These are phyloP conservation scores for Aphis craccivora DNA, from an alignment of 1,140 invertebrate species.

Conservation along the genomic window DNA sequence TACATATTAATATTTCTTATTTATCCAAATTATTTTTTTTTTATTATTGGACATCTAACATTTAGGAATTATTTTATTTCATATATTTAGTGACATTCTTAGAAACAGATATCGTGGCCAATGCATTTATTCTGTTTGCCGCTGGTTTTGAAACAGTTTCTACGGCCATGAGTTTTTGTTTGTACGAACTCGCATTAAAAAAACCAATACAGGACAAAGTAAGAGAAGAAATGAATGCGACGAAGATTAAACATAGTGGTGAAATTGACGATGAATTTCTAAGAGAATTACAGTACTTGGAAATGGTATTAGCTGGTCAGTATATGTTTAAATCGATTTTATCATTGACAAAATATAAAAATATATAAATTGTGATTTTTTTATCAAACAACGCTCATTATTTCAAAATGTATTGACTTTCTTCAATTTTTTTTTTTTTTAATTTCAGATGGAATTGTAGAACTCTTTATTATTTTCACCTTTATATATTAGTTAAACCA, in stretches of 20 bases:
- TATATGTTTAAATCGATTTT: background rate
- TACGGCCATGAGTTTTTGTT: conserved; percentile 56
- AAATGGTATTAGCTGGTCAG: conserved; percentile 65
- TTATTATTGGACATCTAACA: background rate
- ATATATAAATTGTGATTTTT: no score
- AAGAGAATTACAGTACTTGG: conserved; percentile 67
- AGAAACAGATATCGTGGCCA: conserved; percentile 59
- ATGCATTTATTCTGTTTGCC: conserved; percentile 60
- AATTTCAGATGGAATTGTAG: no score
- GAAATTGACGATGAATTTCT: conserved; percentile 67
- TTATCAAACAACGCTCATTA: no score
- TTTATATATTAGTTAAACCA: no score
- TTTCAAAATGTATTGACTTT: no score
- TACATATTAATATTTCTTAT: no score
- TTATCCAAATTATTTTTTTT: background rate
- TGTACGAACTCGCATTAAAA: conserved; percentile 60
- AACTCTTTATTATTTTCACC: no score
- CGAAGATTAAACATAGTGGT: conserved; percentile 63
- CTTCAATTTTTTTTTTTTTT: no score
- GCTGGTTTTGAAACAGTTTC: conserved; percentile 61
- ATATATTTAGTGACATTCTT: background rate
- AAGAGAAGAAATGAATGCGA: conserved; percentile 56
- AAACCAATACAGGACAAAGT: conserved; percentile 60
- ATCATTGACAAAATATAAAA: background rate
- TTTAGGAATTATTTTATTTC: background rate